phyloP scores from a whole-genome alignment of 2,113 vertebrate species.

The Origma solitaria region DNA sequence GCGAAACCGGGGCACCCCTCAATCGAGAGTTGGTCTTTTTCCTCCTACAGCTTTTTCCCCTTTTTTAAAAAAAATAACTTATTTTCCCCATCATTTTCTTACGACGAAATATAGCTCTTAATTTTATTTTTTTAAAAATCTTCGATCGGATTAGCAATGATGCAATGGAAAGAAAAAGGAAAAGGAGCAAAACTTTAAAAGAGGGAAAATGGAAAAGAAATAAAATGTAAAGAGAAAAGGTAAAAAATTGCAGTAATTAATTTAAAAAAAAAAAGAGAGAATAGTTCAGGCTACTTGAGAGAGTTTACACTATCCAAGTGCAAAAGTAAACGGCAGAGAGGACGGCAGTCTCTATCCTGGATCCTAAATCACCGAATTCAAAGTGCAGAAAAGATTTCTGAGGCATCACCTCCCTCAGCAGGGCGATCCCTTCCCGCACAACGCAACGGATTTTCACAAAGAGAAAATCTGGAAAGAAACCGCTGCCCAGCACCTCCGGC shows the following conservation, averaged over 20 bases:
- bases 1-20: not conserved
- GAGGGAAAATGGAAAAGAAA: not conserved
- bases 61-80: not conserved
- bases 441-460: not conserved
- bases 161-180: not conserved
- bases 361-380: not conserved
- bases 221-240: not conserved
- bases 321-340: slow-evolving; percentile 18
- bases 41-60: rapidly evolving
- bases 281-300: not conserved
- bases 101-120: not conserved
- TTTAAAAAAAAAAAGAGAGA: not conserved
- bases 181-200: not conserved
- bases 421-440: not conserved
- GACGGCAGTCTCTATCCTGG: not conserved
- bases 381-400: not conserved
- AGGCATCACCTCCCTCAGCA: not conserved
- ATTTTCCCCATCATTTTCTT: not conserved
- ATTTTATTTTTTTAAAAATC: not conserved
- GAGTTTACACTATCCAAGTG: not conserved
- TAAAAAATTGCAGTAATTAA: not conserved
- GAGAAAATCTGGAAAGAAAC: not conserved
- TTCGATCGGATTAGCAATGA: not conserved
- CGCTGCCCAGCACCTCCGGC: not conserved
- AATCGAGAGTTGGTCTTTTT: not conserved